Evolutionary conservation across 2,888 invertebrate species (phyloP).

Genomic region (Caenorhabditis sulstoni): DNA sequence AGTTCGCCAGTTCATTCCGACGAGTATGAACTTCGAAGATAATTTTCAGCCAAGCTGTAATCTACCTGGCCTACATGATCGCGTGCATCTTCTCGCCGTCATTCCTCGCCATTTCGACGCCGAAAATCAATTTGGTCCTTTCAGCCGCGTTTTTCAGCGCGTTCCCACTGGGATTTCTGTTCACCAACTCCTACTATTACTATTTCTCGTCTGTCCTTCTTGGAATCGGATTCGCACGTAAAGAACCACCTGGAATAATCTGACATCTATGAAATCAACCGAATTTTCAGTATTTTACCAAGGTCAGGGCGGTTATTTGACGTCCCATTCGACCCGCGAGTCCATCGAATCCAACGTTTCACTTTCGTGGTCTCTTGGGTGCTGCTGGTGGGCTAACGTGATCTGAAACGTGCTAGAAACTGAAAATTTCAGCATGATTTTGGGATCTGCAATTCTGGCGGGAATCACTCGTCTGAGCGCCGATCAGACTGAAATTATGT

Average conservation of each 20-base stretch:
- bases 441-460: conserved; percentile 57
- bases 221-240: conserved; percentile 66
- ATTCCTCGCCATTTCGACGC: conserved; percentile 42
- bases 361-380: conserved; percentile 63
- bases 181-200: conserved; percentile 59
- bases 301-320: conserved; percentile 65
- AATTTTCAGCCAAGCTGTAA: conserved; percentile 58
- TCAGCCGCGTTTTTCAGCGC: conserved; percentile 48
- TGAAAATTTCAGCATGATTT: conserved; percentile 49
- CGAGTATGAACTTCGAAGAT: too few species aligned
- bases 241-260: too few species aligned
- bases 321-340: conserved; percentile 63
- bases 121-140: conserved; percentile 55
- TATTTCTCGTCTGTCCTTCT: conserved; percentile 54
- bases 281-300: conserved; percentile 64
- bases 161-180: conserved; percentile 63
- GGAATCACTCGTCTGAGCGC: conserved; percentile 32
- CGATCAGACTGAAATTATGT: background rate
- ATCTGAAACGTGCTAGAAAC: too few species aligned
- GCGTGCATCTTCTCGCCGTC: conserved; percentile 57
- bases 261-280: too few species aligned
- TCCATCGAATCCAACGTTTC: conserved; percentile 67
- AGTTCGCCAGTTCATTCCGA: too few species aligned
- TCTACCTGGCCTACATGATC: conserved; percentile 51
- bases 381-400: conserved; percentile 34